These are phyloP conservation scores for Notarius quadriscutis DNA, from an alignment of 2,113 vertebrate genomes.

Conservation along the genomic window DNA sequence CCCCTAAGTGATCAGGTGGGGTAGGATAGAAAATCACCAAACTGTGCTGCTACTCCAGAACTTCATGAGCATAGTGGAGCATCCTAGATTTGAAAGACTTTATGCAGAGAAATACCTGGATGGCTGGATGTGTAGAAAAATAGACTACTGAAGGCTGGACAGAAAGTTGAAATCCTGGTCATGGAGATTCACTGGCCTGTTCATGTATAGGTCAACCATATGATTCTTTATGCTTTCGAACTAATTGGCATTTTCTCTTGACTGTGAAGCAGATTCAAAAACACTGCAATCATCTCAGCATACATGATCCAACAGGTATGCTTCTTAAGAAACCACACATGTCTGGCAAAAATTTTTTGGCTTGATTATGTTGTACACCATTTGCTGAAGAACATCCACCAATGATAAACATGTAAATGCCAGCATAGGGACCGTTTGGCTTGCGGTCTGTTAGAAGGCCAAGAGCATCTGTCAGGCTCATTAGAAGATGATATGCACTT, in stretches of 20 bases:
- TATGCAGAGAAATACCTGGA: not conserved
- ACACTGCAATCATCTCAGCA: not conserved
- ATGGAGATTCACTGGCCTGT: not conserved
- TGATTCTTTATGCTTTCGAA: not conserved
- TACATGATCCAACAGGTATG: conserved; percentile 22
- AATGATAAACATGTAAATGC: conserved; percentile 41
- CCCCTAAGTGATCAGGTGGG: not conserved
- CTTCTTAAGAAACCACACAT: conserved; percentile 3
- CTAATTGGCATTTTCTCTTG: not conserved
- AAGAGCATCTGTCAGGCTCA: conserved; percentile 44
- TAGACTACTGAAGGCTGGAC: not conserved
- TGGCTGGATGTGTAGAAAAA: not conserved
- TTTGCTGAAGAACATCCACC: conserved; percentile 39
- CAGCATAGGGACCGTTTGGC: conserved; percentile 34
- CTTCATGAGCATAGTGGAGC: not conserved
- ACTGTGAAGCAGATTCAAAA: not conserved
- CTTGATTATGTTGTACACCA: conserved; percentile 30
- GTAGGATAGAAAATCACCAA: not conserved
- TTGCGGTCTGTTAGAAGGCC: conserved; percentile 36
- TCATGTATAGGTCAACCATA: not conserved
- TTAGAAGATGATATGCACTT: conserved; percentile 50
- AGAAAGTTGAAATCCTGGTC: not conserved
- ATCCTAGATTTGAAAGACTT: not conserved
- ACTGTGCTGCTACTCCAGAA: not conserved
- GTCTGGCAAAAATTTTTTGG: conserved; percentile 23